Evolutionary conservation across 2,113 vertebrate genomes (phyloP).

Genomic region (Galeopterus variegatus): DNA sequence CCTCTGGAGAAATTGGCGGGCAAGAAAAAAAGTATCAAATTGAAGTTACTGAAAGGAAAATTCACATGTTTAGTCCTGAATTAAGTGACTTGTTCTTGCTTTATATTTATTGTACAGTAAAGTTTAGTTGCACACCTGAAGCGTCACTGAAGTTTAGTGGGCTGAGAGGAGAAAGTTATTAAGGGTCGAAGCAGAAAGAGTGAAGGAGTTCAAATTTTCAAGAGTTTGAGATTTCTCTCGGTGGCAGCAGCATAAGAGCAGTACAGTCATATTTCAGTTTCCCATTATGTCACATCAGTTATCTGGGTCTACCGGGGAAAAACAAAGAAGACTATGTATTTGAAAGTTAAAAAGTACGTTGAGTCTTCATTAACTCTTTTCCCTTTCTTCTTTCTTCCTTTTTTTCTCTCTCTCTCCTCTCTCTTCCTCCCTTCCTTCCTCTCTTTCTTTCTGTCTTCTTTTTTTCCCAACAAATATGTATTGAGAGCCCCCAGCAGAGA

Average conservation of each 20-base stretch:
- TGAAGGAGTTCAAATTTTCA: no score
- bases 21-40: not conserved
- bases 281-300: not conserved
- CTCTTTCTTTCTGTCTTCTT: not conserved
- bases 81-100: not conserved
- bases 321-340: not conserved
- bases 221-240: not conserved
- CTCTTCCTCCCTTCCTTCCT: not conserved
- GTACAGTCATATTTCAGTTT: not conserved
- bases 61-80: not conserved
- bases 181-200: not conserved
- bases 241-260: not conserved
- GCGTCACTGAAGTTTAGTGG: not conserved
- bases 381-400: not conserved
- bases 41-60: not conserved
- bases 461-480: not conserved
- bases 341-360: not conserved
- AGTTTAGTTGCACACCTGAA: not conserved
- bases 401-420: not conserved
- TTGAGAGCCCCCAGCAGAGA: not conserved
- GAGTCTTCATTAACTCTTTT: not conserved
- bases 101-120: not conserved
- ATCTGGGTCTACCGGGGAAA: not conserved
- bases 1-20: not conserved
- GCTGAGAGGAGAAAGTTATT: not conserved